A percentile compares a stretch with the other conserved stretches of the same genome.
These are phyloP conservation scores for Entomobrya proxima DNA, from an alignment of 2,888 invertebrate genomes.

Conservation along the genomic window DNA sequence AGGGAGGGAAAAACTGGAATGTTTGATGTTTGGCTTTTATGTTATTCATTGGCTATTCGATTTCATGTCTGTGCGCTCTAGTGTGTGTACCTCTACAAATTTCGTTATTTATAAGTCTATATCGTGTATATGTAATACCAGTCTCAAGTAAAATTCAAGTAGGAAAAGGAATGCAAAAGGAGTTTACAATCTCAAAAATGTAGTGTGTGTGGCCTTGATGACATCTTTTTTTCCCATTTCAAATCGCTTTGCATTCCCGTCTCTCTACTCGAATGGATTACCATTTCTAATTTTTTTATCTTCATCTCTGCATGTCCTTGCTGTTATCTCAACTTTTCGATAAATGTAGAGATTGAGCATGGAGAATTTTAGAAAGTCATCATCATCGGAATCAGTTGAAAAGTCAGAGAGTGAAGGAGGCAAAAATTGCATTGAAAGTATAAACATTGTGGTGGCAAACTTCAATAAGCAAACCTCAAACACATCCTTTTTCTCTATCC, in stretches of 20 bases:
- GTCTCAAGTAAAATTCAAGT: too few species aligned
- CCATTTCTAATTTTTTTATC: constrained; percentile 12
- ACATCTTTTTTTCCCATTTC: constrained; percentile 28
- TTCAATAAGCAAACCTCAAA: neutral
- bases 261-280: neutral
- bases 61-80: neutral
- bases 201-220: constrained; percentile 22
- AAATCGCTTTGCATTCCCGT: constrained; percentile 22
- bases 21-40: constrained; percentile 50
- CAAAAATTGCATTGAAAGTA: neutral
- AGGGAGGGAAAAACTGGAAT: neutral
- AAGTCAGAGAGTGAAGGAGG: neutral
- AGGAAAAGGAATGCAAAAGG: too few species aligned
- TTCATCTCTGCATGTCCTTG: neutral
- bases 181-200: constrained; percentile 22
- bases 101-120: too few species aligned
- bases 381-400: neutral
- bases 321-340: neutral
- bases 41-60: constrained; percentile 54
- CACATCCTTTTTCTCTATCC: too few species aligned
- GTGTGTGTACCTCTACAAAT: neutral
- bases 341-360: neutral
- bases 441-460: too few species aligned
- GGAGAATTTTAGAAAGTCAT: neutral
- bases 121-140: neutral